Evolutionary conservation across 2,113 vertebrate genomes (phyloP), one percentile per base, ranked within the genome.

Genomic region (Plotosus lineatus): DNA sequence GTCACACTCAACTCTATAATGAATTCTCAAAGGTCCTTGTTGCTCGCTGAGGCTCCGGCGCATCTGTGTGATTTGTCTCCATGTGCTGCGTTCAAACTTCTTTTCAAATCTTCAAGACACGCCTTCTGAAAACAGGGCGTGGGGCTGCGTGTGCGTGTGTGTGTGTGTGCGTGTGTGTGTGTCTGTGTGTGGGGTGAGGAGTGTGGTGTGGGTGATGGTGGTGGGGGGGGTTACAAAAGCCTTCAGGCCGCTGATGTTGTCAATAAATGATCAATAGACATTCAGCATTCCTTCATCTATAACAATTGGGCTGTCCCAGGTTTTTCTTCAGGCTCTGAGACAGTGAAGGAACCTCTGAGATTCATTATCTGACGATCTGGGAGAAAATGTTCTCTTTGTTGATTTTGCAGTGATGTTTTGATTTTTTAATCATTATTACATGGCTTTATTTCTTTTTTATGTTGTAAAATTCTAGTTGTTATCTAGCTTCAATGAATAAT

Each of bases 191-290:
- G n/a, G n/a, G n/a, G n/a, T n/a, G n/a, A n/a, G n/a, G n/a, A n/a
- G n/a, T n/a, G n/a, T n/a, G n/a, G n/a, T n/a, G n/a, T n/a, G n/a
- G n/a, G n/a, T n/a, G n/a, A n/a, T n/a, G n/a, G n/a, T n/a, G n/a
- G n/a, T n/a, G n/a, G n/a, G 58, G 40, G 31, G 66, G 65, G 76
- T n/a, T 79, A 79, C 21, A 21, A 14, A 73, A 58, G 61, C 79
- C 78, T 58, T 77, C 75, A 31, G 15, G 26, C 42, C 60, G 65
- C 38, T 51, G 33, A 51, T 79, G 73, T 26, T 21, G 33, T 82
- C 79, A 82, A 44, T 66, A 63, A 55, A 19, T 14, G 65, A 85
- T 82, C 82, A 85, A 83, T 79, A 46, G 79, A 46, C 36, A 19
- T 38, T 68, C 75, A 61, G 60, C 68, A 68, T 78, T 72, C 72